Conservation (phyloP, 1,140 invertebrate species). For the Chlorops oryzae region DNA sequence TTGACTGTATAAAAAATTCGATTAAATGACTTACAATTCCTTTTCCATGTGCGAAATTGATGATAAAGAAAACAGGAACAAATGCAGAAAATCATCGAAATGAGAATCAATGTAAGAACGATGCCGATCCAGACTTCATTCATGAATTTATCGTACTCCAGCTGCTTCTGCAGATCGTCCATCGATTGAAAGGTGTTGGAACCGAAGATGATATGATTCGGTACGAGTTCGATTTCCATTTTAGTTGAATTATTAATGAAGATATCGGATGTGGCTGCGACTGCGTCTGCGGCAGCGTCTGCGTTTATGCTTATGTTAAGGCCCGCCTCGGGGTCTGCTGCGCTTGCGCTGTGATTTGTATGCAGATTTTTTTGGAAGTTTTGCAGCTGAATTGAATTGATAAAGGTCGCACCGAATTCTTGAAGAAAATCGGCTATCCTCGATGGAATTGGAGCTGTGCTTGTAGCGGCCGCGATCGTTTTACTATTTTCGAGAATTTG, state of each 20-base stretch:
- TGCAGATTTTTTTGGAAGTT: slow-evolving; percentile 8
- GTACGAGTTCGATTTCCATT: slow-evolving; percentile 33
- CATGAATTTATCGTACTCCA: slow-evolving; percentile 46
- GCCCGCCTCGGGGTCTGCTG: too few species aligned
- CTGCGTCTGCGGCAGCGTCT: too few species aligned
- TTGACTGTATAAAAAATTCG: slow-evolving; percentile 5
- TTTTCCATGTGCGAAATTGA: slow-evolving; percentile 44
- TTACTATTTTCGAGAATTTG: slow-evolving; percentile 35
- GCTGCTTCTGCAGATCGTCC: slow-evolving; percentile 38
- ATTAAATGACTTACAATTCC: slow-evolving; percentile 41
- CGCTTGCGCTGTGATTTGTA: slow-evolving; percentile 6
- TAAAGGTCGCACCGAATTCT: slow-evolving; percentile 33
- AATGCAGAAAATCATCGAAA: slow-evolving; percentile 45
- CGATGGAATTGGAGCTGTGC: slow-evolving; percentile 29
- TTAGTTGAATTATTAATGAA: too few species aligned
- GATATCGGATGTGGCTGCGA: background rate
- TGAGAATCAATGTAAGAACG: slow-evolving; percentile 41
- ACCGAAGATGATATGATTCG: slow-evolving; percentile 35
- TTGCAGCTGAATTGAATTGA: slow-evolving; percentile 39
- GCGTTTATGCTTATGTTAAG: too few species aligned
- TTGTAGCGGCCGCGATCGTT: slow-evolving; percentile 2
- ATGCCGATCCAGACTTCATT: slow-evolving; percentile 47
- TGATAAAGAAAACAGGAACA: slow-evolving; percentile 47
- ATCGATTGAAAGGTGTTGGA: slow-evolving; percentile 25
- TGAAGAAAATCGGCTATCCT: slow-evolving; percentile 34